Percentiles rank a stretch among this genome's conserved stretches.
Conservation (phyloP, 1,140 invertebrate genomes). For the Drosophila burlai region DNA sequence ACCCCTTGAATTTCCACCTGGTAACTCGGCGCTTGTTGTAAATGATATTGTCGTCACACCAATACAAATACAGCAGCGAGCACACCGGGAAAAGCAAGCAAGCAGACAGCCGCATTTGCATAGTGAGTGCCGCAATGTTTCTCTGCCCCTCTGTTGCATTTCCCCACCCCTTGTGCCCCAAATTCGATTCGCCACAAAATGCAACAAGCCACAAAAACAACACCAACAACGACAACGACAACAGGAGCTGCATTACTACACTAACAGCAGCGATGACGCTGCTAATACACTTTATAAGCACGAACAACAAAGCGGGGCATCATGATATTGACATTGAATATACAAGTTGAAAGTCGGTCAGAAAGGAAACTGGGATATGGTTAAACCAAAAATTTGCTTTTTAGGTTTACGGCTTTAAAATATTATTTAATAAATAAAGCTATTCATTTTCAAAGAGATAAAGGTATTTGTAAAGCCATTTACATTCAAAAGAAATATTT, state of each 20-base stretch:
- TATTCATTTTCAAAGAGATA: no score
- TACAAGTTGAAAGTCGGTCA: neutral
- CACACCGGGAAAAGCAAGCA: slow-evolving; percentile 27
- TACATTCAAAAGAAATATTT: no score
- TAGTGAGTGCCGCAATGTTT: slow-evolving; percentile 54
- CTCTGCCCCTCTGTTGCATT: neutral
- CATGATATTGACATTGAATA: slow-evolving; percentile 46
- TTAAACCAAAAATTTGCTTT: no score
- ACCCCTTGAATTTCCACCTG: slow-evolving; percentile 38
- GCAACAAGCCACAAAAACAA: slow-evolving; percentile 25
- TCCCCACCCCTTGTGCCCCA: neutral
- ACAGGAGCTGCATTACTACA: slow-evolving; percentile 13
- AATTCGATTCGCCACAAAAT: slow-evolving; percentile 62
- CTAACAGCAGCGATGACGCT: slow-evolving; percentile 28
- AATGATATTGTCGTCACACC: slow-evolving; percentile 78
- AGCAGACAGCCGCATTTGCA: slow-evolving; percentile 56
- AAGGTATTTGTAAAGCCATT: no score
- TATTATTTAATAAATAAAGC: no score
- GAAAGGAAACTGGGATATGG: neutral
- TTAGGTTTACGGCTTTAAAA: no score
- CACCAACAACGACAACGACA: neutral
- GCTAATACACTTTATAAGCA: slow-evolving; percentile 37
- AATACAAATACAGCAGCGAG: slow-evolving; percentile 31
- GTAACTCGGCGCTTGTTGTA: slow-evolving; percentile 66
- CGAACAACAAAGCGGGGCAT: slow-evolving; percentile 8